These are phyloP conservation scores for Griposia aprilina DNA, from an alignment of 2,888 invertebrate genomes.

Conservation along the genomic window DNA sequence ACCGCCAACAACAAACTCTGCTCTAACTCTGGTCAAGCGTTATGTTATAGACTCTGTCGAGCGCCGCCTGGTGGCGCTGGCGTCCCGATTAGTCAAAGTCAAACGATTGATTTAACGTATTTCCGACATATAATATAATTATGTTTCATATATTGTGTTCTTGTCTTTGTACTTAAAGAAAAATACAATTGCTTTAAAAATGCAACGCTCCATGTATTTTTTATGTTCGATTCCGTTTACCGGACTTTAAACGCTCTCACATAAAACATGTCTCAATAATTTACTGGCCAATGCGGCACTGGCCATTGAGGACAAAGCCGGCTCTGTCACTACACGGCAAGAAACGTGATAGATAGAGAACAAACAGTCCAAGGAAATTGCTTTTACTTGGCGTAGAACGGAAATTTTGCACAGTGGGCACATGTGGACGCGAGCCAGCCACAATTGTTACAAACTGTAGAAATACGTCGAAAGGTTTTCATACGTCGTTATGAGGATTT, in stretches of 20 bases:
- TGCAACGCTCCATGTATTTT: background rate
- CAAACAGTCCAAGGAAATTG: slow-evolving; percentile 72
- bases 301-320: slow-evolving; percentile 39
- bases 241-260: slow-evolving; percentile 8
- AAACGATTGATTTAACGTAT: no score
- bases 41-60: no score
- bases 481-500: slow-evolving; percentile 52
- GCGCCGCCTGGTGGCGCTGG: no score
- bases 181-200: slow-evolving; percentile 13
- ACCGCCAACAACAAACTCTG: no score
- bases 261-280: slow-evolving; percentile 38
- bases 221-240: slow-evolving; percentile 9
- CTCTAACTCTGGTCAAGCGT: no score
- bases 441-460: slow-evolving; percentile 45
- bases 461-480: slow-evolving; percentile 59
- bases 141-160: background rate
- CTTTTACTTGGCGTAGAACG: slow-evolving; percentile 67
- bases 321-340: slow-evolving; percentile 54
- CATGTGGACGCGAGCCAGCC: slow-evolving; percentile 57
- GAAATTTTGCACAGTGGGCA: slow-evolving; percentile 61
- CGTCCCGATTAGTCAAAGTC: no score
- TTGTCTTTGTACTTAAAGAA: background rate
- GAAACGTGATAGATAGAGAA: slow-evolving; percentile 60
- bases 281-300: slow-evolving; percentile 37
- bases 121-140: no score